Percentiles rank a stretch among this genome's conserved stretches.
Evolutionary conservation across 2,113 vertebrate genomes (phyloP).

Genomic region (Corvus cornix): DNA sequence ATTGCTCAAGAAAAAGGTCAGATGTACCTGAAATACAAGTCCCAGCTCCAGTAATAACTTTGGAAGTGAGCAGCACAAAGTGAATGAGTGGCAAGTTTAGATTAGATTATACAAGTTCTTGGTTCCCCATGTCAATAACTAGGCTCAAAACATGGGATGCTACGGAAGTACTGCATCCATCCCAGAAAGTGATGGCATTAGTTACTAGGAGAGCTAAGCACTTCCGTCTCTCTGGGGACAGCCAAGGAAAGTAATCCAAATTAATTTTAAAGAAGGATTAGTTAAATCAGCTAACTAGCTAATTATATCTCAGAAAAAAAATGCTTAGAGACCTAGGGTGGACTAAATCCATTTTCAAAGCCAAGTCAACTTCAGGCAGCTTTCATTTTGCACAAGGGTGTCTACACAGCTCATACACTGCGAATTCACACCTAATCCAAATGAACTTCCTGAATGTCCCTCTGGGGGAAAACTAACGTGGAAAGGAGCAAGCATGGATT

Average conservation of each 20-base stretch:
- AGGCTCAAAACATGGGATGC: background rate
- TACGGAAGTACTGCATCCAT: background rate
- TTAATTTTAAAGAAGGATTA: conserved; percentile 41
- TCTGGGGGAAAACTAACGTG: background rate
- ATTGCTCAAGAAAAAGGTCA: background rate
- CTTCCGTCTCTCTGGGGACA: background rate
- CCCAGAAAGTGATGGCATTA: background rate
- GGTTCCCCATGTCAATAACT: background rate
- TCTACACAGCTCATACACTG: background rate
- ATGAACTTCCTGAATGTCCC: background rate
- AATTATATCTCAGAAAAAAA: conserved; percentile 16
- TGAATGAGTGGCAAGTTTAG: background rate
- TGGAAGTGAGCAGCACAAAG: background rate
- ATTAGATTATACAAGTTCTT: background rate
- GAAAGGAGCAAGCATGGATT: background rate
- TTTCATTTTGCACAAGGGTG: background rate
- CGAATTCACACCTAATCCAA: background rate
- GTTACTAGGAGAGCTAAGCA: background rate
- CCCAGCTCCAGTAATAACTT: background rate
- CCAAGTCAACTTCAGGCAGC: background rate
- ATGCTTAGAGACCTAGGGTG: background rate
- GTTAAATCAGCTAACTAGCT: conserved; percentile 5
- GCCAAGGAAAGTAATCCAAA: conserved; percentile 21
- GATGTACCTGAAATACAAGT: background rate
- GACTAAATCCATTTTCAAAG: background rate